A percentile compares a stretch with the other conserved stretches of the same genome.
Conservation (phyloP, 2,113 vertebrate species). For the Pheucticus melanocephalus region DNA sequence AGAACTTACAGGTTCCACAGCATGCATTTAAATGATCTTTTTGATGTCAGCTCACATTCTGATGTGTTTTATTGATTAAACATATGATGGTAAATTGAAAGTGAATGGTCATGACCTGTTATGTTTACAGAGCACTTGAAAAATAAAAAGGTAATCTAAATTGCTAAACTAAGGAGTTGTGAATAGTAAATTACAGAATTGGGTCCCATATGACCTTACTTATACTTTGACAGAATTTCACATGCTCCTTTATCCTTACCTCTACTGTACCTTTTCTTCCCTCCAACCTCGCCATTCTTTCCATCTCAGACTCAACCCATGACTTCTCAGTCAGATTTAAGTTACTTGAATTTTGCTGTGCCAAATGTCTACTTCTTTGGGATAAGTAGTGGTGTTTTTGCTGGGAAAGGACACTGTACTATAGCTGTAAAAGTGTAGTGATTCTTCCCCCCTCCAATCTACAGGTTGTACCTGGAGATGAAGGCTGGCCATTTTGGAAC, state of each 20-base stretch:
- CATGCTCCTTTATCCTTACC: neutral
- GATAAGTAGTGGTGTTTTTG: neutral
- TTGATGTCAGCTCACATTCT: neutral
- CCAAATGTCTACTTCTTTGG: neutral
- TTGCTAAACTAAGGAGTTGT: neutral
- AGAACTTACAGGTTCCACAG: neutral
- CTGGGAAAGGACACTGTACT: neutral
- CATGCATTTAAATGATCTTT: neutral
- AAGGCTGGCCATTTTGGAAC: neutral
- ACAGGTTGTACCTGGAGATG: neutral
- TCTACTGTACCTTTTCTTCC: neutral
- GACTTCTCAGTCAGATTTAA: neutral
- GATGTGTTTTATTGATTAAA: neutral
- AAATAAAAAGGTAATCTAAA: neutral
- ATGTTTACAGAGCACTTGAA: neutral
- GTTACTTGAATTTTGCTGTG: neutral
- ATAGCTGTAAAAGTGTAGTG: neutral
- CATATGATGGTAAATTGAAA: neutral
- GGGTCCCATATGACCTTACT: neutral
- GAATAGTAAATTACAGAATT: neutral
- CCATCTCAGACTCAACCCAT: neutral
- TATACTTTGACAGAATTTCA: neutral
- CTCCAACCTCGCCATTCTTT: neutral
- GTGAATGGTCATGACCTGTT: neutral
- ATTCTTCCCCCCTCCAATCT: neutral